Conservation (phyloP, 2,797 vertebrate species). For the Argentina silus region DNA sequence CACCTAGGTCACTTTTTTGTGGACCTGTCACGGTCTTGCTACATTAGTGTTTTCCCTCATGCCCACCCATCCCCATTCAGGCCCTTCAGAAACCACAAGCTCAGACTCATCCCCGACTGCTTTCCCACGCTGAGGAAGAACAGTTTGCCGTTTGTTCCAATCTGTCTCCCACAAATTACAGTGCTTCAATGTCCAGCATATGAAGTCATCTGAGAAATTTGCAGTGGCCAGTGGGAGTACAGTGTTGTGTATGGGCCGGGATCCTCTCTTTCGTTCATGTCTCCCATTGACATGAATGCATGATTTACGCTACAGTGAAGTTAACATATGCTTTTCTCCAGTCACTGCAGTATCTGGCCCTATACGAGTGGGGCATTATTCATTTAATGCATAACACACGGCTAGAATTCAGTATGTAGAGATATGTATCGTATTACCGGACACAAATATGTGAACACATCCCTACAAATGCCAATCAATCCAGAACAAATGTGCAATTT, state of each 20-base stretch:
- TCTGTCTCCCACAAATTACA: conserved; percentile 57
- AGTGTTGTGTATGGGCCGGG: conserved; percentile 22
- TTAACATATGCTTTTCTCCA: too few relatives aligned
- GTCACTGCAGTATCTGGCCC: background rate
- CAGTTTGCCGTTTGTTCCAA: conserved; percentile 47
- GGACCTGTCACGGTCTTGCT: background rate
- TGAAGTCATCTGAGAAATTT: conserved; percentile 47
- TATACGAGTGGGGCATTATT: background rate
- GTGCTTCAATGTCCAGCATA: conserved; percentile 51
- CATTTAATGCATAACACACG: background rate
- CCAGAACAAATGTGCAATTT: background rate
- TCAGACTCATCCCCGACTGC: conserved; percentile 29
- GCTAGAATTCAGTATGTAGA: background rate
- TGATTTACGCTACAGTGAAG: background rate
- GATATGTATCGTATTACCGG: background rate
- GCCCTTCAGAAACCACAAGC: conserved; percentile 39
- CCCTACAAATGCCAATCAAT: background rate
- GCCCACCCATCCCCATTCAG: conserved; percentile 8
- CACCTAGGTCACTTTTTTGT: background rate
- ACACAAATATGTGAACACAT: background rate
- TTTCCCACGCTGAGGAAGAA: conserved; percentile 61
- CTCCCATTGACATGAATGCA: background rate
- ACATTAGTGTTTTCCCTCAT: conserved; percentile 15
- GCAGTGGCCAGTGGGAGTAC: conserved; percentile 14
- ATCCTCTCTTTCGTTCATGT: background rate